Evolutionary conservation across 2,113 vertebrate genomes (phyloP).

Genomic region (western clawed frog (Xenopus tropicalis)): UCB_Xtro_10.0 CM004452.2:5492001-5492500

Average conservation of each 20-base stretch:
- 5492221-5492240: conserved; percentile 70
- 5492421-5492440: conserved; percentile 67
- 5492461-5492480: conserved; percentile 46
- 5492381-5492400: not conserved
- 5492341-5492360: conserved; percentile 59
- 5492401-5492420: conserved; percentile 54
- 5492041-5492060: no score
- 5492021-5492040: no score
- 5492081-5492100: no score
- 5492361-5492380: not conserved
- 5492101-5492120: no score
- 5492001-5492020: no score
- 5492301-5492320: conserved; percentile 73
- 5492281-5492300: conserved; percentile 65
- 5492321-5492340: conserved; percentile 67
- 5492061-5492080: no score
- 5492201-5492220: conserved; percentile 66
- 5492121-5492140: no score
- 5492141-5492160: no score
- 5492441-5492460: conserved; percentile 50
- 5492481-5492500: conserved; percentile 55
- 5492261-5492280: conserved; percentile 56
- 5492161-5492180: no score
- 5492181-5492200: no score
- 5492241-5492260: conserved; percentile 62